Evolutionary conservation across 2,888 invertebrate species (phyloP).

Genomic region (Ormia ochracea): DNA sequence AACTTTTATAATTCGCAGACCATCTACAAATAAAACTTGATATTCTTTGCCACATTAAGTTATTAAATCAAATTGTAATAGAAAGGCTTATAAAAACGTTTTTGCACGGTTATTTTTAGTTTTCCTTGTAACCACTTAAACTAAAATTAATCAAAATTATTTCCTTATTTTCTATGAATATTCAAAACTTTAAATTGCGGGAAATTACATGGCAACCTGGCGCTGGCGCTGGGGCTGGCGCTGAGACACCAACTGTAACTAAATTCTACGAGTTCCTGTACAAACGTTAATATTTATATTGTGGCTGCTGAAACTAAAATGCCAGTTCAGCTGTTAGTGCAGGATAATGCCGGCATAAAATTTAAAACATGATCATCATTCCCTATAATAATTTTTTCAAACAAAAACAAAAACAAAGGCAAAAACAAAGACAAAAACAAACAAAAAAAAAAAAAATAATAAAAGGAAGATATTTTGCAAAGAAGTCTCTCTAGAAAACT

Average conservation of each 20-base stretch:
- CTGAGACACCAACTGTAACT: constrained; percentile 33
- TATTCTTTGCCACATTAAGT: background rate
- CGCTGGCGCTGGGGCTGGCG: no score
- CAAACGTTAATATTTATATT: constrained; percentile 31
- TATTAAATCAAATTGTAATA: background rate
- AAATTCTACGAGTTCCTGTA: constrained; percentile 32
- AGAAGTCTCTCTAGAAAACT: constrained; percentile 10
- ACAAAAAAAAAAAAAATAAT: background rate
- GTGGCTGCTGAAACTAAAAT: background rate
- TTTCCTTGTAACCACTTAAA: constrained; percentile 40
- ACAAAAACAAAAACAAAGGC: background rate
- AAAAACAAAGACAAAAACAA: background rate
- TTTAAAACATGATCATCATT: constrained; percentile 26
- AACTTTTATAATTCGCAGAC: background rate
- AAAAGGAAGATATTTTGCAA: background rate
- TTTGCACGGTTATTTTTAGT: background rate
- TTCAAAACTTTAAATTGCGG: constrained; percentile 57
- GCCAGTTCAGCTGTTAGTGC: background rate
- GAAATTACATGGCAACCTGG: constrained; percentile 54
- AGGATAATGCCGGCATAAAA: constrained; percentile 15
- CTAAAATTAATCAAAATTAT: constrained; percentile 58
- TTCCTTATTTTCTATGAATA: constrained; percentile 55
- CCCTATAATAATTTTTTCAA: background rate
- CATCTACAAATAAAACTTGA: background rate
- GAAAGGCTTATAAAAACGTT: background rate